Conservation (phyloP, 35 echinoderm and acorn worm genomes). For the Acanthaster planci region DNA sequence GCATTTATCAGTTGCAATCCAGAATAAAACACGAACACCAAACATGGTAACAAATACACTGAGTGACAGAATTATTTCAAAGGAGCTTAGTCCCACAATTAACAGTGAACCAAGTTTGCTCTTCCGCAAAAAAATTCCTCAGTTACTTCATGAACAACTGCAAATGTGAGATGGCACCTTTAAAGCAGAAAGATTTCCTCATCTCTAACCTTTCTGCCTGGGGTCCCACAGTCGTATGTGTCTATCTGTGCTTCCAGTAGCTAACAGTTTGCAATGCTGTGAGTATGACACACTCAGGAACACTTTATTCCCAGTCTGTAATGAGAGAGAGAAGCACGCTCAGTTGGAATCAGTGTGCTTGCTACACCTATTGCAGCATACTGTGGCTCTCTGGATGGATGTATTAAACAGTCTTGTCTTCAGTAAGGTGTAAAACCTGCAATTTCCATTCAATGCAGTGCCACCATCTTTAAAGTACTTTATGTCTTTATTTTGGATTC, state of each 20-base stretch:
- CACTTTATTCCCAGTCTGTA: constrained; percentile 93
- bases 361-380: too few species aligned
- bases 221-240: constrained; percentile 96
- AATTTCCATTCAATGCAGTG: not conserved
- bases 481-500: not conserved
- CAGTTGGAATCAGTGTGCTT: not conserved
- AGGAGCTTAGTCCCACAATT: too few species aligned
- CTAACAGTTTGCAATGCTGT: constrained; percentile 60
- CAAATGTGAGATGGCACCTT: not conserved
- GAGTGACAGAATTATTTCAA: too few species aligned
- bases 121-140: too few species aligned
- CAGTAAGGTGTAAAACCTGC: not conserved
- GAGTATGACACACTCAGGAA: constrained; percentile 81
- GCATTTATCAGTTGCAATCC: too few species aligned
- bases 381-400: not conserved
- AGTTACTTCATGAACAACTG: not conserved
- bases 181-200: not conserved
- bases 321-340: not conserved
- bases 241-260: constrained; percentile 85
- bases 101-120: too few species aligned
- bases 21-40: too few species aligned
- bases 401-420: not conserved
- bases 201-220: constrained; percentile 47
- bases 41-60: too few species aligned
- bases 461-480: not conserved